Evolutionary conservation across 2,797 vertebrate genomes (phyloP).

Genomic region (Pseudochromis fuscus): DNA sequence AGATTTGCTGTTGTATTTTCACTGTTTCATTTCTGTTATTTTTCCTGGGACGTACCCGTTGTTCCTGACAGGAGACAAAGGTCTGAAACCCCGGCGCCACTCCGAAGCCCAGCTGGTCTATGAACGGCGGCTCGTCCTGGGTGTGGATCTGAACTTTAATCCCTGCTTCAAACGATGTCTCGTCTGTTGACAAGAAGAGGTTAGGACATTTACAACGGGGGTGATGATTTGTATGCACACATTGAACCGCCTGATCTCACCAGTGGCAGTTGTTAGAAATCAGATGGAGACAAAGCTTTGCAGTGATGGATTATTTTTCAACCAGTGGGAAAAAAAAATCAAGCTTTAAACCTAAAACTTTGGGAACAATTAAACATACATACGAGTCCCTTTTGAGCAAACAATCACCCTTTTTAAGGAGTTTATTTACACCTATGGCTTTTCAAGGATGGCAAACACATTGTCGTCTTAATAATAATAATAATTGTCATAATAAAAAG

Average conservation of each 20-base stretch:
- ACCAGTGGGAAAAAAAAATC: constrained; percentile 5
- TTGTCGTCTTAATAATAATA: neutral
- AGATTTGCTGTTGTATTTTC: neutral
- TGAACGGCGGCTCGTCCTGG: constrained; percentile 97
- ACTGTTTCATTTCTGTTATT: constrained; percentile 11
- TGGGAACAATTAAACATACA: neutral
- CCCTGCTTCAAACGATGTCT: constrained; percentile 98
- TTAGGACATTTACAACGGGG: constrained; percentile 51
- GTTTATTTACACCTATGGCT: constrained; percentile 13
- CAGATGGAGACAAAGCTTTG: constrained; percentile 13
- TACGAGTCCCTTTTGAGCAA: neutral
- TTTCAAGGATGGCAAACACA: constrained; percentile 22
- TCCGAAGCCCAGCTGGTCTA: constrained; percentile 98
- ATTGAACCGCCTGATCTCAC: constrained; percentile 6
- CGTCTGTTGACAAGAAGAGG: constrained; percentile 85
- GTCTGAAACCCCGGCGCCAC: constrained; percentile 99
- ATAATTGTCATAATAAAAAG: no score
- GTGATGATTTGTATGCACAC: constrained; percentile 54
- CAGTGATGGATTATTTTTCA: neutral
- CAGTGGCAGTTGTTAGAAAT: constrained; percentile 29
- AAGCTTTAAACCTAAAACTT: neutral
- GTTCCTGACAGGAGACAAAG: constrained; percentile 98
- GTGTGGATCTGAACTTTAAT: constrained; percentile 99
- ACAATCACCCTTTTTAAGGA: neutral
- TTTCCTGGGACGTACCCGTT: constrained; percentile 88